A percentile compares a stretch with the other conserved stretches of the same genome.
phyloP scores from a whole-genome alignment of 37 sponge, comb jelly and placozoan genomes.

The Petrosia ficiformis region DNA sequence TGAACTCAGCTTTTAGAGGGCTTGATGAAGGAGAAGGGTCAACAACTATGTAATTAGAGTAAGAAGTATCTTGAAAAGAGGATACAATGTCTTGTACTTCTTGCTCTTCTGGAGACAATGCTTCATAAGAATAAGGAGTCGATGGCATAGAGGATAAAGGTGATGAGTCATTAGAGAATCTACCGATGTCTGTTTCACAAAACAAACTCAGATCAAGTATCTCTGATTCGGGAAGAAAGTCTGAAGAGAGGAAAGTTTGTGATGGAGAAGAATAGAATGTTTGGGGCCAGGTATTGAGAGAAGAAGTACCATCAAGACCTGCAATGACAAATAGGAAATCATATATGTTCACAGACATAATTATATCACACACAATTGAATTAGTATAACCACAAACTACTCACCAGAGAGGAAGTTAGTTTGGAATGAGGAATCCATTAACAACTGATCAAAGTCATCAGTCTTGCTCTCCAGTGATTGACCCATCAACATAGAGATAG shows the following conservation, averaged over 20 bases:
- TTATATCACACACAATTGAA: no score
- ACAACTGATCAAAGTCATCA: constrained; percentile 3
- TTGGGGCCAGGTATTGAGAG: no score
- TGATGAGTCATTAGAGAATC: neutral
- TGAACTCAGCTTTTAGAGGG: neutral
- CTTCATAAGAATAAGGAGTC: neutral
- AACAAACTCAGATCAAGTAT: neutral
- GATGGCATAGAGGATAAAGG: neutral
- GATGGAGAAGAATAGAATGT: no score
- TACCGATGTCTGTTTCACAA: neutral
- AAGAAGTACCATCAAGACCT: no score
- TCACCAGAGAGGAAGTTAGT: no score
- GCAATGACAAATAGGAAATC: no score
- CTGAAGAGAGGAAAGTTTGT: no score
- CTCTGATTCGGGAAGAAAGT: no score
- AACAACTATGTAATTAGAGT: neutral
- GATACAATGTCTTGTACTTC: constrained; percentile 1
- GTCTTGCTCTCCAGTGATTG: no score
- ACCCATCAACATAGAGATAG: no score
- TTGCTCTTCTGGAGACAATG: neutral
- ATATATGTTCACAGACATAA: no score
- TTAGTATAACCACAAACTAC: no score
- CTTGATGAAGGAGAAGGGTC: neutral
- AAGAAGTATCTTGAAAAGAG: neutral
- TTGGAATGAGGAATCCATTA: neutral